Evolutionary conservation across 1,140 invertebrate genomes (phyloP), one percentile per base, ranked within the genome.

Genomic region (Cheumatopsyche charites): DNA sequence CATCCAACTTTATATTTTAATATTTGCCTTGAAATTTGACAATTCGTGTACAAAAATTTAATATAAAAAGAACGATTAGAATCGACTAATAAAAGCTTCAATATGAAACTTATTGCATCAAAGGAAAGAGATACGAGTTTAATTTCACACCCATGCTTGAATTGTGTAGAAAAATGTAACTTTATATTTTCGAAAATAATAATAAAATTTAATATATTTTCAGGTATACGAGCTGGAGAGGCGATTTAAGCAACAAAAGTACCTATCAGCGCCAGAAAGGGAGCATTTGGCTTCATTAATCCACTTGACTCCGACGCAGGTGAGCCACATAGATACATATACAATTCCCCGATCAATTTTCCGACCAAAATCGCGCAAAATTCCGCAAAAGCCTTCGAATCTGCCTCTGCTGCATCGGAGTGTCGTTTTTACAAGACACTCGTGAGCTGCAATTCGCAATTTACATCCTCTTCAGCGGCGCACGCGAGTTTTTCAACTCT

Each of bases 221-320:
- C 82, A 98, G 91, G 96, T 98, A 42, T 97, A 97, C 86, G 97
- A 99, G 85, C 84, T 99, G 79, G 97, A 99, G 84, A 90, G 96
- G 80, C 87, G 96, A 79, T 99, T 99, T 86, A 97, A 98, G 80
- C 91, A 93, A 83, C 91, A 92, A 82, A 92, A 97, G 90, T 99
- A 98, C 85, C 89, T 98, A 70, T 98, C 94, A 55, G 96, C 96
- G 11, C 95, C 95, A 0, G 97, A 99, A 87, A 82, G 97, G 75
- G 97, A 99, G 83, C 95, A 98, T 81, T 88, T 98, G 77, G 97
- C 97, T 13, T 94, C 91, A 55, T 90, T 97, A 72, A 96, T 98
- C 77, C 91, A 96, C 79, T 87, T 98, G 73, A 97, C 95, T 43
- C 95, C 96, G 12, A 97, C 95, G 41, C 96, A 98, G 88, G 94